Evolutionary conservation across 2,113 vertebrate species (phyloP).

Genomic region (Pelecanoides urinatrix): DNA sequence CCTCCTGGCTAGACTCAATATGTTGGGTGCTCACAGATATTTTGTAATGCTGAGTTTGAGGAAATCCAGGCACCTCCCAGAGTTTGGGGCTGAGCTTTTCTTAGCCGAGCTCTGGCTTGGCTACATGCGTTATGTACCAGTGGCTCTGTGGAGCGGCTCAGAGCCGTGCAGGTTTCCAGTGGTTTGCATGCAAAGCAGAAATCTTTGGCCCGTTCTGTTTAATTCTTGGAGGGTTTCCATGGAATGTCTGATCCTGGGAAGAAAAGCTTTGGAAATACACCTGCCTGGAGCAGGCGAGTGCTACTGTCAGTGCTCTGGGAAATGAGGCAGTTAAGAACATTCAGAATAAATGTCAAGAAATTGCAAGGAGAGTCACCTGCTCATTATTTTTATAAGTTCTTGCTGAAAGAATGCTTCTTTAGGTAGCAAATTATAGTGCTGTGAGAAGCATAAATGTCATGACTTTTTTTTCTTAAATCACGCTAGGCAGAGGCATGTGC

Average conservation of each 20-base stretch:
- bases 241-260: not conserved
- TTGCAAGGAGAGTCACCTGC: slow-evolving; percentile 8
- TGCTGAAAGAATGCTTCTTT: slow-evolving; percentile 13
- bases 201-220: not conserved
- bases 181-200: not conserved
- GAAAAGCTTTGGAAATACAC: not conserved
- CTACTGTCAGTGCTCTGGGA: not conserved
- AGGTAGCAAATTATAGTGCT: not conserved
- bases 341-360: slow-evolving; percentile 38
- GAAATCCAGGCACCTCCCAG: not conserved
- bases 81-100: not conserved
- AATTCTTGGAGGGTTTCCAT: not conserved
- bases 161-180: not conserved
- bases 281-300: not conserved
- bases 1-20: not conserved
- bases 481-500: not conserved
- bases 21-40: not conserved
- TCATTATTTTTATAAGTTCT: slow-evolving; percentile 42
- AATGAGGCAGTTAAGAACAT: not conserved
- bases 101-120: not conserved
- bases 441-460: not conserved
- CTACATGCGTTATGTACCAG: not conserved
- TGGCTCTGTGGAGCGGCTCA: not conserved
- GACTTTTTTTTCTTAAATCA: not conserved
- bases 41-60: not conserved